Evolutionary conservation across 92 coral and sea anemone species (phyloP).

Genomic region (Ricordea florida): DNA sequence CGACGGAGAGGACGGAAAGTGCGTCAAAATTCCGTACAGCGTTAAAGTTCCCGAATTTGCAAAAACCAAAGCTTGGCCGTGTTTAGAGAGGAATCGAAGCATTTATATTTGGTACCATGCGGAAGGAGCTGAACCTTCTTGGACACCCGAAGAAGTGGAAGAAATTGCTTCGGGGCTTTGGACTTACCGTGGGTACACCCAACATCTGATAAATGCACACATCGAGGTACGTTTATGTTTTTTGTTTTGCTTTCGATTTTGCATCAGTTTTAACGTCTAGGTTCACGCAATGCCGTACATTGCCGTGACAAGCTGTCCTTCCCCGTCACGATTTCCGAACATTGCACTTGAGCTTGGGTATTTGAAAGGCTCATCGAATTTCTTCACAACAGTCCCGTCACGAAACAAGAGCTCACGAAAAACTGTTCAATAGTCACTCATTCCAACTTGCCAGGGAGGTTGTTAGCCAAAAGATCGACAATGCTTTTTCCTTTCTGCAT

Average conservation of each 20-base stretch:
- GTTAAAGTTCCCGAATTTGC: constrained; percentile 80
- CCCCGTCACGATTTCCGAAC: too few species aligned
- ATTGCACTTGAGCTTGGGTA: too few species aligned
- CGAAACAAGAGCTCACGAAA: too few species aligned
- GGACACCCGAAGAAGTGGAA: constrained; percentile 89
- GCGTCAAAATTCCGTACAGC: constrained; percentile 82
- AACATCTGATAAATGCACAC: constrained; percentile 83
- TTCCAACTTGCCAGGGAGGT: too few species aligned
- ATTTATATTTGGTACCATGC: constrained; percentile 93
- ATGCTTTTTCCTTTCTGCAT: too few species aligned
- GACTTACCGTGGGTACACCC: constrained; percentile 77
- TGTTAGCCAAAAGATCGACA: too few species aligned
- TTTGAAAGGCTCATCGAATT: too few species aligned
- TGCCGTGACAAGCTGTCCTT: too few species aligned
- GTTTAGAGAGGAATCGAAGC: constrained; percentile 68
- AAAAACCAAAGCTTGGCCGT: constrained; percentile 78
- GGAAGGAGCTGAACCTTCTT: constrained; percentile 83
- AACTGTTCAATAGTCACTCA: too few species aligned
- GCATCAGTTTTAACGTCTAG: background rate
- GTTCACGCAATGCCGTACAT: background rate
- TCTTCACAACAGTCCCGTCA: too few species aligned
- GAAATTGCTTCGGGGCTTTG: constrained; percentile 72
- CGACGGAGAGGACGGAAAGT: constrained; percentile 80
- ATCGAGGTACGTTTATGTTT: constrained; percentile 61
- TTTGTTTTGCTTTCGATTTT: background rate